Evolutionary conservation across 1,140 invertebrate genomes (phyloP), one percentile per base, ranked within the genome.

Genomic region (Mamestra configurata): DNA sequence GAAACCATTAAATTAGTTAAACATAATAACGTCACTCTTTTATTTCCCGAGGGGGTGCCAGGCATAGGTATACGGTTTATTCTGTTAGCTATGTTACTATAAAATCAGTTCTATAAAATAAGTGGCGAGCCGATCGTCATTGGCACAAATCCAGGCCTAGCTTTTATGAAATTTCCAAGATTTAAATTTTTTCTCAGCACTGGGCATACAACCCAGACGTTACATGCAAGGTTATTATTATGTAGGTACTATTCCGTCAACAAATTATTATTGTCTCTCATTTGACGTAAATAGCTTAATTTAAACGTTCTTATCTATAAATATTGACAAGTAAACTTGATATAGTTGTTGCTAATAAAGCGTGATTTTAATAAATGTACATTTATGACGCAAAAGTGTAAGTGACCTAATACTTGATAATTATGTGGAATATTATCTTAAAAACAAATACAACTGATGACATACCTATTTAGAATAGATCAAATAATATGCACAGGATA

Each of bases 331-430:
- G 55, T 59, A 59, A 59, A 31, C 3, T 5, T 4, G 15, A 8
- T 57, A 13, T 24, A 24, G 20, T 22, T 27, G 55, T 27, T 13
- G 24, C 55, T 59, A 22, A 15, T 59, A 59, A 31, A n/a, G 4
- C 55, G 55, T 15, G 24, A 59, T 31, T 59, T 24, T 11, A 10
- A 55, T 27, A 11, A n/a, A n/a, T 24, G 24, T 31, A 15, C 4
- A 40, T 66, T 10, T 66, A 46, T 76, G 73, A 76, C 71, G 71
- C 51, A 55, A 75, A 73, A 49, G 31, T 43, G 20, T 40, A 64
- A 31, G 49, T 64, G 57, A 64, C 73, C 40, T 76, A 8, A 61
- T 27, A 18, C 11, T 22, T 46, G 20, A 53, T 24, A 27, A 64
- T 40, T 66, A 11, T 15, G 22, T 15, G 59, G 18, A 76, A 61